A percentile compares a stretch with the other conserved stretches of the same genome.
These are phyloP conservation scores for Tangara arthus DNA, from an alignment of 2,797 vertebrate genomes.

Conservation along the genomic window DNA sequence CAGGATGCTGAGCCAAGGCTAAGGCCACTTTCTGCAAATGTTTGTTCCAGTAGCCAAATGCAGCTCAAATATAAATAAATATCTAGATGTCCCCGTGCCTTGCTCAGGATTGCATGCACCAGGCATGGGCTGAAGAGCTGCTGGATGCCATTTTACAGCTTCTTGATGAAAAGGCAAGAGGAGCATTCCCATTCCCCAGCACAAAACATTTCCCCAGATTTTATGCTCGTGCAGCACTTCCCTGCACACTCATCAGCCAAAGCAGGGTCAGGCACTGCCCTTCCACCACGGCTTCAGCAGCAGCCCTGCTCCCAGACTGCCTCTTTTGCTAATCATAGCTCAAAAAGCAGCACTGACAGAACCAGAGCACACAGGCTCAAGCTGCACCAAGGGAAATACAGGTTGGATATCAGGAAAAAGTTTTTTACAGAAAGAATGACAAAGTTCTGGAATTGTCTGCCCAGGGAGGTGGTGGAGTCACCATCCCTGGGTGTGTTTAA, in stretches of 20 bases:
- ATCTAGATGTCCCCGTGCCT: neutral
- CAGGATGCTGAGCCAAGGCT: neutral
- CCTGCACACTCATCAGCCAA: neutral
- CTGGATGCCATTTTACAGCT: neutral
- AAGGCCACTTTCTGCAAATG: neutral
- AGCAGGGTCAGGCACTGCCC: neutral
- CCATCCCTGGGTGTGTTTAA: neutral
- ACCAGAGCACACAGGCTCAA: neutral
- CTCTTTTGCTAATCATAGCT: neutral
- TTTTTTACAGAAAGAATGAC: neutral
- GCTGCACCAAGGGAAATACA: neutral
- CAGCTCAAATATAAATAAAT: neutral
- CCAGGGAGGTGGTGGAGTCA: neutral
- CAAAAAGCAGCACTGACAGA: neutral
- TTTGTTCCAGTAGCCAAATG: neutral
- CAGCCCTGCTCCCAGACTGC: neutral
- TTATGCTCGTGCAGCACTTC: neutral
- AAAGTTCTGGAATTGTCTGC: neutral
- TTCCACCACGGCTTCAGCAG: rapidly evolving
- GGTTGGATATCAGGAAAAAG: neutral
- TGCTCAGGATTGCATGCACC: neutral
- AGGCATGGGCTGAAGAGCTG: neutral
- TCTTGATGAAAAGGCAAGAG: neutral
- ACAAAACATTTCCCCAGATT: neutral
- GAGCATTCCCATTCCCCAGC: neutral